A percentile compares a stretch with the other conserved stretches of the same genome.
These are phyloP conservation scores for Cyprinella venusta DNA, from an alignment of 2,797 vertebrate species.

Conservation along the genomic window DNA sequence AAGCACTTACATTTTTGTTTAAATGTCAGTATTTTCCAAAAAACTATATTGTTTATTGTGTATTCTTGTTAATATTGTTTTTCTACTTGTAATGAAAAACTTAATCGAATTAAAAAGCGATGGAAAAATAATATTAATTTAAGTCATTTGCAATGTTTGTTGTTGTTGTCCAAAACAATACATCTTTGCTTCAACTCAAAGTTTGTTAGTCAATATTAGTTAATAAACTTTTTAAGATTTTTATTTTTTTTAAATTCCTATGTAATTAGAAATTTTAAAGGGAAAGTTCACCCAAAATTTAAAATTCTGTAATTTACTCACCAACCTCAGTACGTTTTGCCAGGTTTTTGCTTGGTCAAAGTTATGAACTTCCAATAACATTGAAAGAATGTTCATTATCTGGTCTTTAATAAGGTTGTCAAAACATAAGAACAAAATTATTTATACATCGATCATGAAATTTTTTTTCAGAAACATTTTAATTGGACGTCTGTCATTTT, in stretches of 20 bases:
- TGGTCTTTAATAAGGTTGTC: neutral
- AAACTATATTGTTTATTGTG: neutral
- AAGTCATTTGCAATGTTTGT: neutral
- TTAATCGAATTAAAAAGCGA: too few species aligned
- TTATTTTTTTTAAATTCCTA: neutral
- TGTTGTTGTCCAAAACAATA: neutral
- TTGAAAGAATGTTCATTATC: neutral
- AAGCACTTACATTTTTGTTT: neutral
- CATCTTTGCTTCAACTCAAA: too few species aligned
- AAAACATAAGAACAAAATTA: neutral
- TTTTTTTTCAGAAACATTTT: neutral
- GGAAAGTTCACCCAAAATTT: neutral
- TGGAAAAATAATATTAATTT: too few species aligned
- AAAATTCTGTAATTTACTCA: neutral
- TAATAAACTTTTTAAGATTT: neutral
- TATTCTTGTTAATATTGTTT: neutral
- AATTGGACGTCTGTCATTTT: neutral
- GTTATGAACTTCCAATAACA: conserved; percentile 8
- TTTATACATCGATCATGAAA: neutral
- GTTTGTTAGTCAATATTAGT: neutral
- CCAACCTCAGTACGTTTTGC: neutral
- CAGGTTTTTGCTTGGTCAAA: neutral
- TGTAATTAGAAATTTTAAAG: neutral
- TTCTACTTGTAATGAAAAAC: too few species aligned
- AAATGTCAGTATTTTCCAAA: neutral